A percentile compares a stretch with the other conserved stretches of the same genome.
phyloP scores from a whole-genome alignment of 23 tunicate species.

The Ciona savignyi region DNA sequence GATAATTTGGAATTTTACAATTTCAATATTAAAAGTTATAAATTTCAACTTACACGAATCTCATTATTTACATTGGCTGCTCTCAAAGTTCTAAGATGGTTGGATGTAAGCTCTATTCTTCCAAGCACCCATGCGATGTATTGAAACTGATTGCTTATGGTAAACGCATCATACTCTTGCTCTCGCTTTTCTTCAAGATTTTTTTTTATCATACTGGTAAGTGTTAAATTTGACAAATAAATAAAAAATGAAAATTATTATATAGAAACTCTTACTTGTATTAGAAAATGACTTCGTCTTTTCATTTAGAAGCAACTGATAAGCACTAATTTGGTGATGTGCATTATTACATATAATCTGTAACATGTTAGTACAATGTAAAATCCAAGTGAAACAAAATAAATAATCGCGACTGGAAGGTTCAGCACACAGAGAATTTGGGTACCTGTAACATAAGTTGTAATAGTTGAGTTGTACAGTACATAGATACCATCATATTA shows the following conservation, averaged over 20 bases:
- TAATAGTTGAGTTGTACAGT: no score
- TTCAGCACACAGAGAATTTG: background rate
- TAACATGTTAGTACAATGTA: background rate
- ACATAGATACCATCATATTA: background rate
- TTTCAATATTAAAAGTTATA: no score
- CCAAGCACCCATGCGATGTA: constrained; percentile 6
- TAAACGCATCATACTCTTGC: no score
- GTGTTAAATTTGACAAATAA: no score
- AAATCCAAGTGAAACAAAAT: background rate
- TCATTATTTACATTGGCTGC: background rate
- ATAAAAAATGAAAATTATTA: no score
- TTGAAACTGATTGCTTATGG: background rate
- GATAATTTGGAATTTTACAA: no score
- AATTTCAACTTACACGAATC: background rate
- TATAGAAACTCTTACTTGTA: no score
- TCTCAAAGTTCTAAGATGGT: background rate
- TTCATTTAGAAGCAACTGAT: background rate
- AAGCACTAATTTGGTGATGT: background rate
- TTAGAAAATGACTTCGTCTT: no score
- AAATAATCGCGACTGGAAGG: background rate
- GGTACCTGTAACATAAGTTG: background rate
- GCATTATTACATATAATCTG: background rate
- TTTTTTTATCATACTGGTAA: no score
- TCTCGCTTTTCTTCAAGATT: no score
- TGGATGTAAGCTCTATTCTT: background rate